Base-by-base conservation (phyloP, 2,113 vertebrate species). In the Opisthocomus hoazin region DNA sequence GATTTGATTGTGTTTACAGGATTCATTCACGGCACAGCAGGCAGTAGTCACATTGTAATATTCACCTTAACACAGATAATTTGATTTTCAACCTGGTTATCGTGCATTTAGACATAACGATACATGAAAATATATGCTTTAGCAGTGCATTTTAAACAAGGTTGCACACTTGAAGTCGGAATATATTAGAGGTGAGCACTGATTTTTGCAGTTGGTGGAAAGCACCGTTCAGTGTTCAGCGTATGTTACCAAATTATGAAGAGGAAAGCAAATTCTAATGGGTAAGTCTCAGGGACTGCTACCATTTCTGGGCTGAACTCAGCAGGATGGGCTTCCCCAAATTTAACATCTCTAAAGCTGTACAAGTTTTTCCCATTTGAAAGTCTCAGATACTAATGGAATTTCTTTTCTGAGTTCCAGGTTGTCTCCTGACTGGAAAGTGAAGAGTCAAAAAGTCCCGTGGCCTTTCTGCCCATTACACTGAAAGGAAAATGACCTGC, bases 1-100 rank as follows among this genome's bases (percentile, higher is more conserved):
- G 93, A 90, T 97, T 96, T 97, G 97, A 97, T 97, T 98, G 95
- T 98, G 98, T 99, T 99, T 99, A 98, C 98, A 96, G 97, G 97
- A 97, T 97, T 98, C 97, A 98, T 99, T 99, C 97, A 37, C 96
- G 97, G 98, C 98, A 98, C 99, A 99, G 99, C 98, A 99, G 99
- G 99, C 96, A 97, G 97, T 61, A 97, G 98, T 98, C 97, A 98
- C 98, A 98, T 98, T 97, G 90, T 97, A 97, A 98, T 98, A 98
- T 97, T 96, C 98, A 97, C 96, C 97, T 97, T 98, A 98, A 97
- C 96, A 90, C 64, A 98, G 97, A 98, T 99, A 98, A 99, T 99
- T 99, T 98, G 98, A 98, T 98, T 98, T 98, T 98, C 98, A 97
- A 81, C 97, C 96, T 98, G 97, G 98, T 98, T 97, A 98, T 98